Conservation (phyloP, 2,797 vertebrate genomes). For the Dryobates pubescens region DNA sequence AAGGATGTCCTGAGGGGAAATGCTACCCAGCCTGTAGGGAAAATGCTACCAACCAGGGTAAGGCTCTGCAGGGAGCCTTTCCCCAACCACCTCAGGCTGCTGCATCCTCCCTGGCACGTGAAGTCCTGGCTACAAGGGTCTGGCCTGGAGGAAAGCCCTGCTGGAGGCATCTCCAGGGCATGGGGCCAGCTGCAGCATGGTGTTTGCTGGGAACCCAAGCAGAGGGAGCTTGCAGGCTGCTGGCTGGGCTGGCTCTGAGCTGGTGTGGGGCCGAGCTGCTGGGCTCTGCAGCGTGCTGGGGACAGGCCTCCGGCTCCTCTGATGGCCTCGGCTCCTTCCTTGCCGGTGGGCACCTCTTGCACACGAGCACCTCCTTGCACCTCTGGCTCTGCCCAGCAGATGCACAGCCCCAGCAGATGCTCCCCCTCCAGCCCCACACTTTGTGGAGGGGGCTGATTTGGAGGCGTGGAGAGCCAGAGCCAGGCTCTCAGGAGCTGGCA, state of each 20-base stretch:
- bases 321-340: neutral
- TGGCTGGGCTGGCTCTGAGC: accelerated
- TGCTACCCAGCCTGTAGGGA: neutral
- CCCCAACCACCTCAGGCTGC: neutral
- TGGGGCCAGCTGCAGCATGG: accelerated
- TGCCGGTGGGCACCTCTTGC: too few species aligned
- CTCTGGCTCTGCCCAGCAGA: accelerated
- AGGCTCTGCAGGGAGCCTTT: neutral
- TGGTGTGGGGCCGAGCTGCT: accelerated
- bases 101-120: neutral
- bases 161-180: neutral
- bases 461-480: neutral
- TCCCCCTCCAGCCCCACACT: neutral
- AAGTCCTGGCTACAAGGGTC: neutral
- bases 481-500: neutral
- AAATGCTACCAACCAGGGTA: neutral
- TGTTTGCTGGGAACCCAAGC: accelerated
- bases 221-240: neutral
- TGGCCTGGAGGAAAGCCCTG: neutral
- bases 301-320: neutral
- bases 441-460: neutral
- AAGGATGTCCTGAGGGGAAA: constrained; percentile 9
- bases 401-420: accelerated
- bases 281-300: neutral
- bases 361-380: accelerated